phyloP scores from a whole-genome alignment of 2,113 vertebrate genomes.

The Muscicapa adusta region DNA sequence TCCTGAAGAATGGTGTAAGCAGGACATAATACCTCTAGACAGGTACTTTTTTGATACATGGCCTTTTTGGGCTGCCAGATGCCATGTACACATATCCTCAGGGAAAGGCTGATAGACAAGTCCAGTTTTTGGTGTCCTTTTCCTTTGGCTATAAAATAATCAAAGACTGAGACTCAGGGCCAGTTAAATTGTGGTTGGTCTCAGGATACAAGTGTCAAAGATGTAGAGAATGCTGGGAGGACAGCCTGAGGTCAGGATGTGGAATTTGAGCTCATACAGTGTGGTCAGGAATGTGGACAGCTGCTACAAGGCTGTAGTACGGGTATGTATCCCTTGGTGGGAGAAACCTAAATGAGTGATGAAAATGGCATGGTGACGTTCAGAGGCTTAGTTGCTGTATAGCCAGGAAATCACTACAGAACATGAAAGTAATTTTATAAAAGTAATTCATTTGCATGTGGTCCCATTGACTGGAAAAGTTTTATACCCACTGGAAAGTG shows the following conservation, averaged over 20 bases:
- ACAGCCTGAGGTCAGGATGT: background rate
- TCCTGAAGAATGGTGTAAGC: background rate
- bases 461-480: background rate
- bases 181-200: background rate
- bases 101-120: background rate
- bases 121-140: background rate
- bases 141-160: background rate
- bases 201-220: background rate
- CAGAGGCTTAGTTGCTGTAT: background rate
- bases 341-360: background rate
- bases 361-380: rapidly evolving
- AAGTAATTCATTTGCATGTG: background rate
- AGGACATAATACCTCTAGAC: background rate
- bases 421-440: background rate
- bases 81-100: background rate
- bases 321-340: background rate
- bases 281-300: background rate
- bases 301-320: background rate
- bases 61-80: background rate
- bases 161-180: background rate
- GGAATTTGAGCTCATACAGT: background rate
- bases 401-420: background rate
- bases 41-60: rapidly evolving
- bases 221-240: background rate
- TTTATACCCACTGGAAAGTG: background rate